Percentiles rank a stretch among this genome's conserved stretches.
phyloP scores from a whole-genome alignment of 2,797 vertebrate genomes.

The Denticeps clupeoides region DNA sequence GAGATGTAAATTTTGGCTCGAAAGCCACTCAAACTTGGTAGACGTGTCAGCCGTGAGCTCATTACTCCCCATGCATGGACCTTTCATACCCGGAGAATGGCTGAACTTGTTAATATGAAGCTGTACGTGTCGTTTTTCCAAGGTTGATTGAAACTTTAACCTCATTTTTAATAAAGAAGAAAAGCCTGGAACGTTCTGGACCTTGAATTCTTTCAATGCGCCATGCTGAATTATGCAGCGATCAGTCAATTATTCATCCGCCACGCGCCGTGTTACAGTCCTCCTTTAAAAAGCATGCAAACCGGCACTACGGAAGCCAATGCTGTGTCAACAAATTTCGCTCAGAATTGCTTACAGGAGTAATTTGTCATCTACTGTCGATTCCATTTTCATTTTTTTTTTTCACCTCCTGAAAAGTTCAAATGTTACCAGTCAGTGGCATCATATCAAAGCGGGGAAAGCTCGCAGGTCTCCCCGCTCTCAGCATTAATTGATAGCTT shows the following conservation, averaged over 20 bases:
- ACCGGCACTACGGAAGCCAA: slow-evolving; percentile 75
- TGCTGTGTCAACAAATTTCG: slow-evolving; percentile 99
- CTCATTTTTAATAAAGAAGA: slow-evolving; percentile 88
- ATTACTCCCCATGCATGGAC: slow-evolving; percentile 39
- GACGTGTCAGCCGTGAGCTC: slow-evolving; percentile 39
- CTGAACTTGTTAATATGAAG: slow-evolving; percentile 53
- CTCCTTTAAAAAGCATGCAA: slow-evolving; percentile 97
- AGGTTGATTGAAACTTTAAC: slow-evolving; percentile 99
- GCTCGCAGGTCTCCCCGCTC: slow-evolving; percentile 1
- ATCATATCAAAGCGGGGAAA: slow-evolving; percentile 15
- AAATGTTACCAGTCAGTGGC: slow-evolving; percentile 73
- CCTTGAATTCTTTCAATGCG: slow-evolving; percentile 99
- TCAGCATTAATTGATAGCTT: not conserved
- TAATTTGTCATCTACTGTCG: slow-evolving; percentile 92
- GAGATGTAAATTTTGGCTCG: not conserved
- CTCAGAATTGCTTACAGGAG: slow-evolving; percentile 96
- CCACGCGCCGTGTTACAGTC: slow-evolving; percentile 79
- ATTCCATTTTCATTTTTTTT: slow-evolving; percentile 72
- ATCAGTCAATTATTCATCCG: slow-evolving; percentile 99
- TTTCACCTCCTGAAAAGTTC: slow-evolving; percentile 72
- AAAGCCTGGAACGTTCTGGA: slow-evolving; percentile 94
- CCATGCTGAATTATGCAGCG: slow-evolving; percentile 99
- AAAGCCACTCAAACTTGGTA: too few relatives aligned
- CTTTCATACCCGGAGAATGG: slow-evolving; percentile 27
- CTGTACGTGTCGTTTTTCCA: slow-evolving; percentile 86